Base-by-base conservation (phyloP, 2,888 invertebrate genomes). In the Scaptomyza flava region DNA sequence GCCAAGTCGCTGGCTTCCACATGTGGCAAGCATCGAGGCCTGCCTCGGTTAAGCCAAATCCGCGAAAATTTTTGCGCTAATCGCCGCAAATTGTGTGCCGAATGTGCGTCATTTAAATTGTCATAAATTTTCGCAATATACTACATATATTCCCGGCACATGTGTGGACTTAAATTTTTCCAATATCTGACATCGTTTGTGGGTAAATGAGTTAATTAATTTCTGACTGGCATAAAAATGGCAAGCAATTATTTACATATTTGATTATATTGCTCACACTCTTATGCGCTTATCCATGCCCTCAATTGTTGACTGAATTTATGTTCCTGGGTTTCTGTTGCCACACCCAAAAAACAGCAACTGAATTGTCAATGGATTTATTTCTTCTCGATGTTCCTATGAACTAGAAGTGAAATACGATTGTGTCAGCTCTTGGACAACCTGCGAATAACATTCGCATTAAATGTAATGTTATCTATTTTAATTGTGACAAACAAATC, bases 101-200 rank as follows among this genome's bases (percentile, higher is more conserved):
- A 87, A 87, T 85, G 85, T 85, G 73, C 73, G 75, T 75, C 83
- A 85, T 87, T 85, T 87, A 85, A 87, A 85, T 81, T 87, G 83
- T 85, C 81, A 85, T 85, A 87, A 85, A 87, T 85, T 82, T 78
- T 70, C 51, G 60, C 58, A 64, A 58, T 47, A 61, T 63, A 43
- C 41, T 17, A 66, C 47, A 58, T 47, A 61, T 63, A 43, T 43
- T 17, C 68, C 47, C 48, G 23, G 17, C 64, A 63, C 54, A 54
- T 63, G 60, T 33, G 14, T n/a, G 45, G 63, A 68, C 50, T 71
- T 65, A 51, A 61, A 41, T 54, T 42, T 59, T 57, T 80, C 11
- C 38, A 53, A 73, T 79, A 64, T 38, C 36, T 61, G 77, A 27
- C 73, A 66, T 51, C 20, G 56, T 45, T 60, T 42, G 27, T 41